phyloP scores from a whole-genome alignment of 2,888 invertebrate genomes.

The Eucriotettix oculatus region DNA sequence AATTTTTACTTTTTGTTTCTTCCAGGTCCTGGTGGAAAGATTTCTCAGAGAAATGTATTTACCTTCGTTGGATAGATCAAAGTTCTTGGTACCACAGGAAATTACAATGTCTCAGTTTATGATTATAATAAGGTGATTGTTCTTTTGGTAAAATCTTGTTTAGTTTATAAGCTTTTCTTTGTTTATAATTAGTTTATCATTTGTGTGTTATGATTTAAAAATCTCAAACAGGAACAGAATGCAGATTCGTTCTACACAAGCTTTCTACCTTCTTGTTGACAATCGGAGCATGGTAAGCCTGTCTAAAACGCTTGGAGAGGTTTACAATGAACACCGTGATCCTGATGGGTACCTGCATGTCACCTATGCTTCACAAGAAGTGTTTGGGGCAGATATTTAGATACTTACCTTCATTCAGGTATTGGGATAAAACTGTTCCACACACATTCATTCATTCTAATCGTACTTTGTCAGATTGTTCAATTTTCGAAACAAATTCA shows the following conservation, averaged over 20 bases:
- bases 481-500: no score
- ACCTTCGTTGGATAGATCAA: slow-evolving; percentile 64
- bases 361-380: slow-evolving; percentile 80
- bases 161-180: slow-evolving; percentile 8
- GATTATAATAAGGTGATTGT: slow-evolving; percentile 59
- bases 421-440: no score
- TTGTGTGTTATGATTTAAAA: background rate
- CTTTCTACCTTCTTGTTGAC: slow-evolving; percentile 68
- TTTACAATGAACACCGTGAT: slow-evolving; percentile 58
- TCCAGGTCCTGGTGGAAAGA: slow-evolving; percentile 66
- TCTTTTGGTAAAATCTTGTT: background rate
- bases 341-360: slow-evolving; percentile 78
- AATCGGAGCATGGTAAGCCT: slow-evolving; percentile 67
- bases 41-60: slow-evolving; percentile 61
- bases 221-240: slow-evolving; percentile 34
- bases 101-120: slow-evolving; percentile 78
- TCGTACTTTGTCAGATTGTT: no score
- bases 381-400: slow-evolving; percentile 40
- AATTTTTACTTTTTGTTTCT: slow-evolving; percentile 16
- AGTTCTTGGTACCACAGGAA: slow-evolving; percentile 79
- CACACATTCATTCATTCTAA: no score
- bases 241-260: slow-evolving; percentile 45
- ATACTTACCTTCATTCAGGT: no score
- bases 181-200: background rate
- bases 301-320: slow-evolving; percentile 64